Base-by-base conservation (phyloP, 2,888 invertebrate genomes). In the Torymus aiolomorphi region DNA sequence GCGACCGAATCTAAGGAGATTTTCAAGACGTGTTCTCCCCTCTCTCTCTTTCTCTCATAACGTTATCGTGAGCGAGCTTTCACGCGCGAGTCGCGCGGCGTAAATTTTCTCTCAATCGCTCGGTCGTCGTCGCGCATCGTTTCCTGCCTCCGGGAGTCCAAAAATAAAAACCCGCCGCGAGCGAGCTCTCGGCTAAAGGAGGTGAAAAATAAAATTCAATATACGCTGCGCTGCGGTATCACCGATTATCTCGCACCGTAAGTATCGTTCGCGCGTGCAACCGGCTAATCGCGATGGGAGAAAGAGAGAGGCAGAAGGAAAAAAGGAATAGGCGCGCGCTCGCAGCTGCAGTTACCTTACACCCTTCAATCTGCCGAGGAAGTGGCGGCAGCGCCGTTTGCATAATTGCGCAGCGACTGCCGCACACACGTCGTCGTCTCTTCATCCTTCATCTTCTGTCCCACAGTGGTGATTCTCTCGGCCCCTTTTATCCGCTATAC, bases 291-390 rank as follows among this genome's bases (percentile, higher is more conserved):
- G 71, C 59, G 76, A 82, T 78, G 62, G 56, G 42, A 14, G 24
- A n/a, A 10, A n/a, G 2, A 31, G 13, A 18, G 24, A 56, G 13
- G 51, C 12, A 52, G 54, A 66, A 67, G n/a, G 10, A 52, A 5
- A 16, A 51, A 16, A 52, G 59, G 5, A 61, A 52, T 24, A n/a
- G 24, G 20, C 16, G 57, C 57, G 78, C 78, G 31, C 78, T 56
- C 83, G 85, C 87, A 86, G 86, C 86, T 86, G 86, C 84, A 84
- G 85, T 86, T 85, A 85, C 83, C 83, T 82, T 82, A 83, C 84
- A 88, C 87, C 88, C 88, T 82, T 87, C 85, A 88, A 89, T 89
- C 88, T 87, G 70, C 62, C 8, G 61, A 84, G 85, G 82, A 87
- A 87, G 85, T 86, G 14, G 84, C 84, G 83, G 80, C 62, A 42